Conservation (phyloP, 2,888 invertebrate genomes). For the Drymonia ruficornis region DNA sequence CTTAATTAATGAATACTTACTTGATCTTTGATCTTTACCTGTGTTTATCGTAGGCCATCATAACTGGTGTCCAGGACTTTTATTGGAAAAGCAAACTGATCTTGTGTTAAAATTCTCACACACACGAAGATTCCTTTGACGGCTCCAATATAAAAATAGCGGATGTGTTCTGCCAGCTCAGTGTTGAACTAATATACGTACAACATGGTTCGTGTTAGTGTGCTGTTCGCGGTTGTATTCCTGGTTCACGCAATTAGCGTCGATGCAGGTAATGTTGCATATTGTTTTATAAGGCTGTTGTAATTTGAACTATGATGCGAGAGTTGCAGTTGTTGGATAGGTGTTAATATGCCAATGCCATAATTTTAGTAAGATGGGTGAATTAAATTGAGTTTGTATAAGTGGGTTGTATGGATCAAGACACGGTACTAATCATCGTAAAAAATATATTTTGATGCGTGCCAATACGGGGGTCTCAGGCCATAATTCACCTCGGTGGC, state of each 20-base stretch:
- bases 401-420: too few species aligned
- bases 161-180: conserved; percentile 16
- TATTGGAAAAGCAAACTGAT: conserved; percentile 16
- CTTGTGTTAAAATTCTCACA: conserved; percentile 25
- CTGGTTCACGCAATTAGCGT: conserved; percentile 23
- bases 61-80: not conserved
- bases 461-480: too few species aligned
- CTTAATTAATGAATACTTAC: too few species aligned
- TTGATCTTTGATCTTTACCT: too few species aligned
- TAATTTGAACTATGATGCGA: not conserved
- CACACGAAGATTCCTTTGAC: conserved; percentile 22
- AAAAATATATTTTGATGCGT: too few species aligned
- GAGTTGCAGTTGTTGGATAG: too few species aligned
- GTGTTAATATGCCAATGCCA: not conserved
- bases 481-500: too few species aligned
- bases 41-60: not conserved
- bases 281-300: not conserved
- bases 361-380: too few species aligned
- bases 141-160: conserved; percentile 28
- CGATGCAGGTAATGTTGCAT: conserved; percentile 40
- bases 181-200: conserved; percentile 12
- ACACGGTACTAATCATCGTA: too few species aligned
- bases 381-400: too few species aligned
- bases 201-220: conserved; percentile 37
- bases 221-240: conserved; percentile 31